Evolutionary conservation across 2,113 vertebrate species (phyloP).

Genomic region (Atractosteus spatula): DNA sequence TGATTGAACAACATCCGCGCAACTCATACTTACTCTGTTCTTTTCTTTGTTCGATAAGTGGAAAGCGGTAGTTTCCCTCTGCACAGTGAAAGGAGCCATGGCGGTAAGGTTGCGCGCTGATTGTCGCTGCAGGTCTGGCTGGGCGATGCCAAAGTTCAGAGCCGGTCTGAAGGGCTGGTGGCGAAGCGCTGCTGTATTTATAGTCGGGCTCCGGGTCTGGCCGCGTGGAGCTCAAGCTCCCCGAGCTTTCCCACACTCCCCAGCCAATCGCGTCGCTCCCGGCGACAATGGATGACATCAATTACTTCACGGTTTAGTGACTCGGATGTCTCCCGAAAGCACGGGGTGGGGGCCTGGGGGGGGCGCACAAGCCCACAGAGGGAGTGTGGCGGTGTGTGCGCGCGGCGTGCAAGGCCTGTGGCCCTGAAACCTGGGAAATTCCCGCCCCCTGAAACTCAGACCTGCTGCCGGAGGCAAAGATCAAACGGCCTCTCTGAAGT

Average conservation of each 20-base stretch:
- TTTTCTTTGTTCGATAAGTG: constrained; percentile 41
- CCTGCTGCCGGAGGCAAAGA: no score
- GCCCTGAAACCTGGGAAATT: not conserved
- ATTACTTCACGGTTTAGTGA: constrained; percentile 14
- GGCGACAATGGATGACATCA: constrained; percentile 42
- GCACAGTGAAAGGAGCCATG: no score
- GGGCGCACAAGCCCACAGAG: not conserved
- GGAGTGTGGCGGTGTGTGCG: not conserved
- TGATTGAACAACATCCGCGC: not conserved
- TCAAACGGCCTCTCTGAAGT: no score
- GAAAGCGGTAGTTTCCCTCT: no score
- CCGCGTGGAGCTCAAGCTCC: constrained; percentile 33
- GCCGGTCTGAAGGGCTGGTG: no score
- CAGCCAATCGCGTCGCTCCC: constrained; percentile 23
- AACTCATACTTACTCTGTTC: constrained; percentile 49
- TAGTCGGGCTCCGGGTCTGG: not conserved
- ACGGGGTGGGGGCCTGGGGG: constrained; percentile 13
- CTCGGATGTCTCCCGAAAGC: constrained; percentile 24
- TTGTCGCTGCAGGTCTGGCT: no score
- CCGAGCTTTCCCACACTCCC: constrained; percentile 43
- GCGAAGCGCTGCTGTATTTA: no score
- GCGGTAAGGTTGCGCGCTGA: no score
- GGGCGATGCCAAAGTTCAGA: no score
- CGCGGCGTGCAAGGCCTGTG: constrained; percentile 14
- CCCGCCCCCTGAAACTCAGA: no score